Evolutionary conservation across 92 coral and sea anemone genomes (phyloP).

Genomic region (Nematostella vectensis): DNA sequence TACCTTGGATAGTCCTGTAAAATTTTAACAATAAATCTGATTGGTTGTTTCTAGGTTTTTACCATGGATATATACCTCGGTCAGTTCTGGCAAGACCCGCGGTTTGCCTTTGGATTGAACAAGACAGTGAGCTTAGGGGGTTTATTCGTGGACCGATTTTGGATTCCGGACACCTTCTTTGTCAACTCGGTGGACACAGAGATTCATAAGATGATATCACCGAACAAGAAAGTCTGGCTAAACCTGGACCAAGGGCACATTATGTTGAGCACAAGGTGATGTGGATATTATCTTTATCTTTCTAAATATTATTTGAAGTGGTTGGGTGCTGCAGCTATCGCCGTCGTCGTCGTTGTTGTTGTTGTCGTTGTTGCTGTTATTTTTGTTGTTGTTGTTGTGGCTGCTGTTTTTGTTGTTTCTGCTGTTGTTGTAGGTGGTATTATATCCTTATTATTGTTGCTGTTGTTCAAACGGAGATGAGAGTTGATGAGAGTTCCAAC

Average conservation of each 20-base stretch:
- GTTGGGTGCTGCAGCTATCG: too few relatives aligned
- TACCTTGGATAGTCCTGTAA: too few relatives aligned
- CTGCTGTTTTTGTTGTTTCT: too few relatives aligned
- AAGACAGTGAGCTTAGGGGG: constrained; percentile 79
- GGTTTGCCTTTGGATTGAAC: constrained; percentile 75
- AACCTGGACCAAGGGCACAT: constrained; percentile 67
- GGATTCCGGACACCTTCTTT: constrained; percentile 93
- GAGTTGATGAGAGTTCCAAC: too few relatives aligned
- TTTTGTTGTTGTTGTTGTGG: too few relatives aligned
- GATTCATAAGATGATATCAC: constrained; percentile 68
- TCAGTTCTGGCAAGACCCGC: constrained; percentile 92
- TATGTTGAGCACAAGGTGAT: constrained; percentile 81
- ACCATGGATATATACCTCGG: constrained; percentile 85
- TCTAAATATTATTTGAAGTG: constrained; percentile 1
- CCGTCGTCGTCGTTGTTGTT: background rate
- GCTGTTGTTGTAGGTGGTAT: too few relatives aligned
- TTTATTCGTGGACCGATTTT: constrained; percentile 61
- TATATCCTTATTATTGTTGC: too few relatives aligned
- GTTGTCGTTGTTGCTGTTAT: too few relatives aligned
- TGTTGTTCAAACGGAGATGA: too few relatives aligned
- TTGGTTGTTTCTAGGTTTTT: too few relatives aligned
- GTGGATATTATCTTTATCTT: background rate
- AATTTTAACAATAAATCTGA: too few relatives aligned
- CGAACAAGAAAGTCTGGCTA: constrained; percentile 79
- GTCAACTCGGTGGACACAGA: constrained; percentile 83